A percentile compares a stretch with the other conserved stretches of the same genome.
phyloP scores from a whole-genome alignment of 92 coral and sea anemone species.

The Siderastrea radians region DNA sequence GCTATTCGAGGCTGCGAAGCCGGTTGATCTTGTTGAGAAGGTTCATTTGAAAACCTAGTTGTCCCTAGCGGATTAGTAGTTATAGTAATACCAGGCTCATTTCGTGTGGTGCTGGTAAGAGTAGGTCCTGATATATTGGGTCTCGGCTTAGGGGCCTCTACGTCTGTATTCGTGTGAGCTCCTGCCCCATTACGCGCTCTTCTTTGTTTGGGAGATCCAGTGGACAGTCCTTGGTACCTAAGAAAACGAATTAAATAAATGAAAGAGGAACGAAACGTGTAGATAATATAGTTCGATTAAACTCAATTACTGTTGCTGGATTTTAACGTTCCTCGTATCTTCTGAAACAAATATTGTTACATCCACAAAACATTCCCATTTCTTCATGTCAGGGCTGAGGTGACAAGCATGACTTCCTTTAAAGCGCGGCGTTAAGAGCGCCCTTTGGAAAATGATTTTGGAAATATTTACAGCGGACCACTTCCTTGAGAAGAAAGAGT shows the following conservation, averaged over 20 bases:
- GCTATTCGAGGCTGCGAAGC: constrained; percentile 5
- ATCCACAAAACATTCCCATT: too few relatives aligned
- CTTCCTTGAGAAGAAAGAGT: too few relatives aligned
- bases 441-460: too few relatives aligned
- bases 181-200: neutral
- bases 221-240: constrained; percentile 36
- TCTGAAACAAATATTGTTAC: too few relatives aligned
- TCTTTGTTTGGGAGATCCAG: constrained; percentile 16
- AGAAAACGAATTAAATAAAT: neutral
- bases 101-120: constrained; percentile 32
- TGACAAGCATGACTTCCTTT: too few relatives aligned
- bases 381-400: too few relatives aligned
- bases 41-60: neutral
- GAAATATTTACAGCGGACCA: too few relatives aligned
- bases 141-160: constrained; percentile 37
- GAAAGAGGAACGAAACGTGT: neutral
- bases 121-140: constrained; percentile 46
- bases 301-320: too few relatives aligned
- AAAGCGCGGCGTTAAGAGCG: too few relatives aligned
- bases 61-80: constrained; percentile 14
- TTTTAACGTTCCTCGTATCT: too few relatives aligned
- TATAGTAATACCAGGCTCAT: constrained; percentile 10
- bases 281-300: neutral
- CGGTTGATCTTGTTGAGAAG: constrained; percentile 10
- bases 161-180: neutral